phyloP scores from a whole-genome alignment of 1,140 invertebrate species.

The Cydia fagiglandana region DNA sequence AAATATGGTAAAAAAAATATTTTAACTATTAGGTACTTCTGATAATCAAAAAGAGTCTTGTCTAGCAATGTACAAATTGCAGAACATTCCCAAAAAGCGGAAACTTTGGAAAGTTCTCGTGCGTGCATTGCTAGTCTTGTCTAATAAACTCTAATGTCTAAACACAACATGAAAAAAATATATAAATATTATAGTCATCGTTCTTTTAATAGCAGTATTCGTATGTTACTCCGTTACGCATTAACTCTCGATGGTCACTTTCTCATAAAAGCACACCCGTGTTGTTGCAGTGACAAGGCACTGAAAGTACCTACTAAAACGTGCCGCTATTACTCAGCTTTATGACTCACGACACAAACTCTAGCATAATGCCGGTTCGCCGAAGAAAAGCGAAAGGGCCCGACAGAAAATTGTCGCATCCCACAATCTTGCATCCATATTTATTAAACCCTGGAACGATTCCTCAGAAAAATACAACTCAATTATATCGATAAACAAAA shows the following conservation, averaged over 20 bases:
- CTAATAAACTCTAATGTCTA: too few species aligned
- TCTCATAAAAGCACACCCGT: background rate
- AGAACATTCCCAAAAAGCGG: too few species aligned
- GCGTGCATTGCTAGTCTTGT: too few species aligned
- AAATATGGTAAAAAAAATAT: too few species aligned
- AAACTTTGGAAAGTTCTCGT: too few species aligned
- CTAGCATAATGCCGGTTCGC: background rate
- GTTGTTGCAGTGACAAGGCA: background rate
- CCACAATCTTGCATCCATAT: conserved; percentile 21
- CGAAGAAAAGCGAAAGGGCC: conserved; percentile 9
- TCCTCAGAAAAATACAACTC: conserved; percentile 36
- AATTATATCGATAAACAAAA: conserved; percentile 39
- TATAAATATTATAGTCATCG: background rate
- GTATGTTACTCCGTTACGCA: background rate
- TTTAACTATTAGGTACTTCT: too few species aligned
- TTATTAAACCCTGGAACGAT: conserved; percentile 27
- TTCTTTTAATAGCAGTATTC: background rate
- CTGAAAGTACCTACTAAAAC: background rate
- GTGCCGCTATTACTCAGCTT: conserved; percentile 6
- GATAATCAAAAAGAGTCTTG: too few species aligned
- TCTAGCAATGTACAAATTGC: too few species aligned
- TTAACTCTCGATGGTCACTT: conserved; percentile 2
- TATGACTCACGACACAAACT: conserved; percentile 19
- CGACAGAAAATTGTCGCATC: background rate
- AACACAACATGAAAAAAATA: too few species aligned